These are phyloP conservation scores for Polydrusus tereticollis DNA, from an alignment of 2,888 invertebrate genomes.

Conservation along the genomic window DNA sequence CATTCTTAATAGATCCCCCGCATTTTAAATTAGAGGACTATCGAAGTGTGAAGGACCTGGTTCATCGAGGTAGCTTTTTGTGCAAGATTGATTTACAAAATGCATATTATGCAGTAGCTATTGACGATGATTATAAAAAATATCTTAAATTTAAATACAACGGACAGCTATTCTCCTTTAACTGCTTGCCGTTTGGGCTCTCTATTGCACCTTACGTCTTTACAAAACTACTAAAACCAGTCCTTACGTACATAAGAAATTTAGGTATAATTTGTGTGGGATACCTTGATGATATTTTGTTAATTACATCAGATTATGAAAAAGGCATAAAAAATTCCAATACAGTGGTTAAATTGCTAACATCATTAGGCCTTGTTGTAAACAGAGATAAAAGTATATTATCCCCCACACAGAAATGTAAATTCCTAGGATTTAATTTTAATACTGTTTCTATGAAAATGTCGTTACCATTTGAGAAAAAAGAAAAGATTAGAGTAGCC, in stretches of 20 bases:
- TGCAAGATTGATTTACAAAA: constrained; percentile 10
- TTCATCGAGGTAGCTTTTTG: not conserved
- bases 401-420: too few species aligned
- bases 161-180: constrained; percentile 11
- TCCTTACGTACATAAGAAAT: constrained; percentile 12
- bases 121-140: constrained; percentile 16
- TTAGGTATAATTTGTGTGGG: not conserved
- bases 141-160: constrained; percentile 28
- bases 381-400: not conserved
- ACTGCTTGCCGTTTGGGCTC: constrained; percentile 15
- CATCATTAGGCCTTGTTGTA: not conserved
- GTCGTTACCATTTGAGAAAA: not conserved
- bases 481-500: not conserved
- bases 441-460: not conserved
- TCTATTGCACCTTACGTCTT: constrained; percentile 18
- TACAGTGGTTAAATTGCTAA: not conserved
- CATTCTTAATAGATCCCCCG: not conserved
- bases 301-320: not conserved
- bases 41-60: not conserved
- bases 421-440: constrained; percentile 11
- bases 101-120: constrained; percentile 9
- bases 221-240: constrained; percentile 24
- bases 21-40: not conserved
- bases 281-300: constrained; percentile 18
- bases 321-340: not conserved